Evolutionary conservation across 2,888 invertebrate species (phyloP).

Genomic region (Euphydryas editha): DNA sequence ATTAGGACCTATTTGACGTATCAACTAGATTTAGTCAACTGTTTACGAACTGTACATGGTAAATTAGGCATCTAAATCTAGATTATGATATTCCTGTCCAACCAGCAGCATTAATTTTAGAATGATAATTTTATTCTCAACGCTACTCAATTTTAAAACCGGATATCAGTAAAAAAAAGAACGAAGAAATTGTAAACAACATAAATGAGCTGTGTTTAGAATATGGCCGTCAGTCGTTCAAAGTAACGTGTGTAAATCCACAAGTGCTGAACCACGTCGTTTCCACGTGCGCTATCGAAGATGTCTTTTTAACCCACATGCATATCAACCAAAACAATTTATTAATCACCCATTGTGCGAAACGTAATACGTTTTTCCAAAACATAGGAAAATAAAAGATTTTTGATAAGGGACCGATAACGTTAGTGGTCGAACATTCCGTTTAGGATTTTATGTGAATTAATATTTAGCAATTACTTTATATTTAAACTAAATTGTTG

Average conservation of each 20-base stretch:
- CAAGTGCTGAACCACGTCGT: conserved; percentile 25
- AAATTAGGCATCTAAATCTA: no score
- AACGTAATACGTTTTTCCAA: conserved; percentile 53
- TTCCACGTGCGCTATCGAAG: conserved; percentile 64
- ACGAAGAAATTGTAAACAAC: no score
- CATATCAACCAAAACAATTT: conserved; percentile 62
- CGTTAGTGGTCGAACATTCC: conserved; percentile 16
- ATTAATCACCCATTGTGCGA: conserved; percentile 71
- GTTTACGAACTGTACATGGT: no score
- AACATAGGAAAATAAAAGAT: conserved; percentile 49
- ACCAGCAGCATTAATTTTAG: no score
- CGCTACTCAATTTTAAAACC: no score
- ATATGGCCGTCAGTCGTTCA: no score
- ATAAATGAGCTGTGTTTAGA: no score
- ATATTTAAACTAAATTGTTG: background rate
- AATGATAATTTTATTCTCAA: no score
- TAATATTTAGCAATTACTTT: background rate
- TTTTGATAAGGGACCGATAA: conserved; percentile 54
- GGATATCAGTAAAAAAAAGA: no score
- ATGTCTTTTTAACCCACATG: conserved; percentile 75
- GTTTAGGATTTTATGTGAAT: conserved; percentile 2
- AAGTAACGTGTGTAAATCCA: background rate
- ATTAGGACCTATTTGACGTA: no score
- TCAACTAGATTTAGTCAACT: no score
- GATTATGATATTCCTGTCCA: no score